Conservation (phyloP, 1,140 invertebrate species). For the Holotrichia oblita region DNA sequence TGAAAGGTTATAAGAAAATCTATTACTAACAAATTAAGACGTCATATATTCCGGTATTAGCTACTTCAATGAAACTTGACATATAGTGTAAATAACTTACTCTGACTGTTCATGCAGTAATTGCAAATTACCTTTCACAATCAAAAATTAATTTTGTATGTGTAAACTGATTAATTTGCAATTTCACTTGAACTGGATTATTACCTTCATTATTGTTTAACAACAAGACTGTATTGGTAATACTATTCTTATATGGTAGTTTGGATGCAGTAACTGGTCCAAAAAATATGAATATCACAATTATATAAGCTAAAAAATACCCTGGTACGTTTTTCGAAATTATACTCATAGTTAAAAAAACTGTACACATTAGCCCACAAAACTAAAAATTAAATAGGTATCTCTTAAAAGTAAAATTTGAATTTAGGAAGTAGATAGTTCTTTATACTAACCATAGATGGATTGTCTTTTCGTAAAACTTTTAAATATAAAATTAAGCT, state of each 20-base stretch:
- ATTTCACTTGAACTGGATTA: conserved; percentile 9
- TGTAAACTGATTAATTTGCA: not conserved
- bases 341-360: conserved; percentile 46
- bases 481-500: conserved; percentile 42
- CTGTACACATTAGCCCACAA: conserved; percentile 44
- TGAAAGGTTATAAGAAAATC: too few relatives aligned
- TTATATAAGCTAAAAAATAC: conserved; percentile 46
- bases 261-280: conserved; percentile 44
- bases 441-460: conserved; percentile 45
- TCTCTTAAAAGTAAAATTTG: not conserved
- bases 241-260: conserved; percentile 43
- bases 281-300: conserved; percentile 46
- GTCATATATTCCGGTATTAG: too few relatives aligned
- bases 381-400: conserved; percentile 48
- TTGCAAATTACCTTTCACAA: too few relatives aligned
- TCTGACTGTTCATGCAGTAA: too few relatives aligned
- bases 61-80: too few relatives aligned
- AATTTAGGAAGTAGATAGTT: not conserved
- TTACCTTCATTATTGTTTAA: conserved; percentile 46
- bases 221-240: conserved; percentile 42
- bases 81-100: too few relatives aligned
- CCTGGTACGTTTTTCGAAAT: conserved; percentile 48
- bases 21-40: too few relatives aligned
- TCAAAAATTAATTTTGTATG: not conserved
- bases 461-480: conserved; percentile 47